Evolutionary conservation across 1,140 invertebrate genomes (phyloP).

Genomic region (Diplogasteroides magnus): DNA sequence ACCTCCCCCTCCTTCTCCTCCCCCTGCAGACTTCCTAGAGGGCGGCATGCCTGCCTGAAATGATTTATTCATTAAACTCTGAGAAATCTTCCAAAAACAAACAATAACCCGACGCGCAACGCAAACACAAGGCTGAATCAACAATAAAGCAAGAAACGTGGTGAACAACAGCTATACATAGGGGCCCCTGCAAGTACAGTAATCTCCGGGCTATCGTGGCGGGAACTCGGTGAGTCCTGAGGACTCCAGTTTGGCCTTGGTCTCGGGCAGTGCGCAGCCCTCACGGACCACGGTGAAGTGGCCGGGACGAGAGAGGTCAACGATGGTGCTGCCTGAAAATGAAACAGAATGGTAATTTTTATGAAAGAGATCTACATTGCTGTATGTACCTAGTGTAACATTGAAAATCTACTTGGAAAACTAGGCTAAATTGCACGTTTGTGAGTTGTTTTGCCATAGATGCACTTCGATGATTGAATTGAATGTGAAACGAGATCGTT

Average conservation of each 20-base stretch:
- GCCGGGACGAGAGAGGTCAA: conserved; percentile 26
- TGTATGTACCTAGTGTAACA: too few relatives aligned
- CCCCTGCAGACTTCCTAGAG: too few relatives aligned
- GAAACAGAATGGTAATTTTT: too few relatives aligned
- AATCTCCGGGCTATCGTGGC: too few relatives aligned
- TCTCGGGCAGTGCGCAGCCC: conserved; percentile 18
- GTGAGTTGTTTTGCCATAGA: background rate
- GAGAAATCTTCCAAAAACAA: conserved; percentile 5
- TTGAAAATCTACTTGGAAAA: too few relatives aligned
- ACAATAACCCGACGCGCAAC: background rate
- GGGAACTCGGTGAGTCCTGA: too few relatives aligned
- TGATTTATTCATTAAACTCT: conserved; percentile 2
- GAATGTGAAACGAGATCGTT: too few relatives aligned
- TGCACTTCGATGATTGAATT: background rate
- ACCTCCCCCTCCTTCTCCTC: too few relatives aligned
- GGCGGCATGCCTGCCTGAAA: background rate
- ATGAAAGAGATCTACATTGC: too few relatives aligned
- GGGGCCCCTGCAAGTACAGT: background rate
- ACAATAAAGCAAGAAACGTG: background rate
- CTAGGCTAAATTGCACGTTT: too few relatives aligned
- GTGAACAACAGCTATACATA: background rate
- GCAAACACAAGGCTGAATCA: background rate
- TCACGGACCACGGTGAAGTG: conserved; percentile 24
- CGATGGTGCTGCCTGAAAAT: conserved; percentile 22
- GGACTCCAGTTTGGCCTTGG: background rate